Evolutionary conservation across 2,113 vertebrate genomes (phyloP), one percentile per base, ranked within the genome.

Genomic region (Coregonus clupeaformis): DNA sequence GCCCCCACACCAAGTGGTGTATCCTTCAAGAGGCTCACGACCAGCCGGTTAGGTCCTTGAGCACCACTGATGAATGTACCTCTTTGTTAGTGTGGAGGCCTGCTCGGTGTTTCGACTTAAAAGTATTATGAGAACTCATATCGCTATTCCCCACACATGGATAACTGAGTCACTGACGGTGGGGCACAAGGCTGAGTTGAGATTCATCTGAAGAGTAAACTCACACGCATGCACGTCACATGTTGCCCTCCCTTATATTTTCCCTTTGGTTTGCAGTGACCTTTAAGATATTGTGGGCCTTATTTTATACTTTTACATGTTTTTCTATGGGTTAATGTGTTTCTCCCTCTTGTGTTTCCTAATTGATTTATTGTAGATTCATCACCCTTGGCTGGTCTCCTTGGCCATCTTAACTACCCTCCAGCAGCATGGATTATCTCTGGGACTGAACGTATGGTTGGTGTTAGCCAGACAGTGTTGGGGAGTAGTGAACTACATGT

Each of bases 51-150:
- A 72, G 63, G 67, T 80, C 80, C 65, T 68, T 69, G 75, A 69
- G 73, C 20, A 29, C 24, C 59, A n/a, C 45, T n/a, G 60, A 73
- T 62, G 68, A 20, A 77, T 69, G 66, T 55, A 77, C 4, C 47
- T 76, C 80, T 86, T 84, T 88, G 79, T 88, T 79, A 65, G 72
- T 52, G 59, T 6, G 49, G 79, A 82, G 75, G 71, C 71, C 62
- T 77, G 49, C 18, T 18, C 11, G 77, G 63, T 71, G 57, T 79
- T 74, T 79, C 77, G 71, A 77, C 73, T 80, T 79, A 67, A 85
- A 82, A 77, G 74, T 69, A 63, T 83, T 62, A 72, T 65, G 65
- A 77, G 73, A 69, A 60, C 68, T 85, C 65, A 72, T 27, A 75
- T 77, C 85, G 55, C 75, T 55, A 4, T 49, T 13, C 18, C 62